Conservation (phyloP, 1,140 invertebrate genomes). For the Eumaeus atala region DNA sequence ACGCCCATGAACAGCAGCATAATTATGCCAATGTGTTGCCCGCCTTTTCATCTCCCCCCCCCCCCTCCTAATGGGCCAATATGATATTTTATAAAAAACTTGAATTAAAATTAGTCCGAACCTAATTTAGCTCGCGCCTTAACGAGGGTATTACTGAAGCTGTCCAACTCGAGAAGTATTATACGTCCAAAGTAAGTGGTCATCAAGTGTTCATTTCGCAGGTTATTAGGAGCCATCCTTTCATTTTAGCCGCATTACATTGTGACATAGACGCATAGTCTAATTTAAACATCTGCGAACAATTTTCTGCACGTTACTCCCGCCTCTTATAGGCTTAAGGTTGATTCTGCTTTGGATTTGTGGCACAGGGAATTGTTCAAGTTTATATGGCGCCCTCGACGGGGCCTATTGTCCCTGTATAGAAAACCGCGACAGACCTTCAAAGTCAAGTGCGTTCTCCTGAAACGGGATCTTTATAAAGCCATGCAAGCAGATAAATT, state of each 20-base stretch:
- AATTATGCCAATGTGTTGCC: too few species aligned
- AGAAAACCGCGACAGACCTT: slow-evolving; percentile 46
- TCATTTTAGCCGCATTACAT: slow-evolving; percentile 34
- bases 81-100: slow-evolving; percentile 5
- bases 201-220: slow-evolving; percentile 64
- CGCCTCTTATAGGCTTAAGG: slow-evolving; percentile 30
- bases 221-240: slow-evolving; percentile 56
- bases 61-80: neutral
- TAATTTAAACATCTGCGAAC: slow-evolving; percentile 50
- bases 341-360: slow-evolving; percentile 26
- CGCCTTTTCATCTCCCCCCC: neutral
- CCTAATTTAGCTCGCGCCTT: slow-evolving; percentile 5
- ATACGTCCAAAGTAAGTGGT: slow-evolving; percentile 38
- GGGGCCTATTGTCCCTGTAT: slow-evolving; percentile 49
- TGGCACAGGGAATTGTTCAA: slow-evolving; percentile 28
- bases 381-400: slow-evolving; percentile 38
- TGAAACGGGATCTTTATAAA: slow-evolving; percentile 38
- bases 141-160: slow-evolving; percentile 31
- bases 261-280: slow-evolving; percentile 59
- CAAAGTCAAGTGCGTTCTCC: slow-evolving; percentile 33
- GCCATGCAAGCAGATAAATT: slow-evolving; percentile 20
- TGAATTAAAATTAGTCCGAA: slow-evolving; percentile 17
- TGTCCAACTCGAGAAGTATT: slow-evolving; percentile 25
- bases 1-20: too few species aligned
- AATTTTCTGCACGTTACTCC: slow-evolving; percentile 24